These are phyloP conservation scores for Apistogramma diplotaenia DNA, from an alignment of 2,113 vertebrate species.

Conservation along the genomic window DNA sequence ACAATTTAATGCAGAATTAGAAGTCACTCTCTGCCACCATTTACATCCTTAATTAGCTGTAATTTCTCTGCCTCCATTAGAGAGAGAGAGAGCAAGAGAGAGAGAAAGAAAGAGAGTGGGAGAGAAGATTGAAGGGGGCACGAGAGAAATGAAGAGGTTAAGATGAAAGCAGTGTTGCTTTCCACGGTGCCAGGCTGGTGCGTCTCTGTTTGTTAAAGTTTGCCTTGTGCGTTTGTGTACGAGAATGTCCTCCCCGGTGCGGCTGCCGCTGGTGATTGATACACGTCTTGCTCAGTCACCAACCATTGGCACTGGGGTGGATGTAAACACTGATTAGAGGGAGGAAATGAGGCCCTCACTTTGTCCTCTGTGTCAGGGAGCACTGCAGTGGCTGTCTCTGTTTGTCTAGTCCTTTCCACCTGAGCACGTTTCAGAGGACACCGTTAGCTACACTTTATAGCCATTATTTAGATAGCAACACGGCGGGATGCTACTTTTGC, in stretches of 20 bases:
- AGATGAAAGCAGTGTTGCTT: slow-evolving; percentile 72
- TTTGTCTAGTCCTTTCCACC: slow-evolving; percentile 79
- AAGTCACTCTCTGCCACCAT: slow-evolving; percentile 83
- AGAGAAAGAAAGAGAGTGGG: slow-evolving; percentile 27
- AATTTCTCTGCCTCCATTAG: slow-evolving; percentile 86
- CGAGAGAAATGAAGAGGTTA: slow-evolving; percentile 46
- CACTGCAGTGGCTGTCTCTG: slow-evolving; percentile 70
- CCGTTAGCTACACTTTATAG: slow-evolving; percentile 75
- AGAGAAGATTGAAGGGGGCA: not conserved
- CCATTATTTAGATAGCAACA: slow-evolving; percentile 76
- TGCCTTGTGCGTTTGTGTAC: slow-evolving; percentile 31
- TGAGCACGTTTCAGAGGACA: slow-evolving; percentile 77
- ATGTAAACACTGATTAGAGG: slow-evolving; percentile 80
- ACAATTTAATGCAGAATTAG: slow-evolving; percentile 88
- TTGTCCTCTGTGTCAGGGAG: slow-evolving; percentile 77
- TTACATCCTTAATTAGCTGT: slow-evolving; percentile 90
- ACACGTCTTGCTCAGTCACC: slow-evolving; percentile 65
- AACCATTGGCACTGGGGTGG: slow-evolving; percentile 65
- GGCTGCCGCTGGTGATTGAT: slow-evolving; percentile 70
- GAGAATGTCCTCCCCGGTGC: slow-evolving; percentile 28
- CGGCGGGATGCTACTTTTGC: slow-evolving; percentile 69
- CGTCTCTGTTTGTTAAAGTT: slow-evolving; percentile 14
- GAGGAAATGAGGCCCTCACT: slow-evolving; percentile 78
- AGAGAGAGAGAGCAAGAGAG: slow-evolving; percentile 72
- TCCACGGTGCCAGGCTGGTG: not conserved